These are phyloP conservation scores for Stenchaetothrips biformis DNA, from an alignment of 2,888 invertebrate genomes.

Conservation along the genomic window DNA sequence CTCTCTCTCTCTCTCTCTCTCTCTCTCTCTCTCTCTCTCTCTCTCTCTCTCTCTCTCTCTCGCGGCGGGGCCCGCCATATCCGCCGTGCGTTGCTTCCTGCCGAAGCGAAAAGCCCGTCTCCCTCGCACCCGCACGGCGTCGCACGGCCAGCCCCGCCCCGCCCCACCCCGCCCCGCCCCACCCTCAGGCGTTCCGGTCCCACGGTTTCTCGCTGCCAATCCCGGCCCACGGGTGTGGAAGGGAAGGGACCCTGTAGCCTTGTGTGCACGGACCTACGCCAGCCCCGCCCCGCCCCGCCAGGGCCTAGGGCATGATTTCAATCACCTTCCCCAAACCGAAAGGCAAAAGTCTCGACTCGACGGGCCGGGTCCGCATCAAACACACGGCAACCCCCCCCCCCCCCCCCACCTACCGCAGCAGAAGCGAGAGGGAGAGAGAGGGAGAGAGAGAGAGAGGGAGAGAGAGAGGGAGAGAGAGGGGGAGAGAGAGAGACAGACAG, in stretches of 20 bases:
- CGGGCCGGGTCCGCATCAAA: too few relatives aligned
- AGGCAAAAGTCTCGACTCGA: too few relatives aligned
- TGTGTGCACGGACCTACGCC: too few relatives aligned
- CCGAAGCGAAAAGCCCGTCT: not conserved
- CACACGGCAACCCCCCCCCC: too few relatives aligned
- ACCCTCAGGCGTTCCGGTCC: not conserved
- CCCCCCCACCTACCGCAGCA: not conserved
- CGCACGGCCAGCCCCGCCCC: not conserved
- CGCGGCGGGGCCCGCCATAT: not conserved
- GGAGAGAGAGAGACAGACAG: not conserved
- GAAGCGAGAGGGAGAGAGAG: not conserved
- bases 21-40: not conserved
- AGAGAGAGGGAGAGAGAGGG: not conserved
- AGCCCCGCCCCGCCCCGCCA: too few relatives aligned
- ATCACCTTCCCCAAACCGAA: too few relatives aligned
- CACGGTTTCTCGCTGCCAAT: not conserved
- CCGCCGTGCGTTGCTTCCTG: not conserved
- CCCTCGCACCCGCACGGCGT: not conserved
- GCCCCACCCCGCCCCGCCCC: not conserved
- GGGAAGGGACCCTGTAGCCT: not conserved
- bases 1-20: not conserved
- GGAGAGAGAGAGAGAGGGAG: not conserved
- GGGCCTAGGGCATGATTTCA: too few relatives aligned
- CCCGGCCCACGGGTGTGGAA: not conserved
- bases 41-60: not conserved